Evolutionary conservation across 2,797 vertebrate species (phyloP), one percentile per base, ranked within the genome.

Genomic region (Octomys mimax): DNA sequence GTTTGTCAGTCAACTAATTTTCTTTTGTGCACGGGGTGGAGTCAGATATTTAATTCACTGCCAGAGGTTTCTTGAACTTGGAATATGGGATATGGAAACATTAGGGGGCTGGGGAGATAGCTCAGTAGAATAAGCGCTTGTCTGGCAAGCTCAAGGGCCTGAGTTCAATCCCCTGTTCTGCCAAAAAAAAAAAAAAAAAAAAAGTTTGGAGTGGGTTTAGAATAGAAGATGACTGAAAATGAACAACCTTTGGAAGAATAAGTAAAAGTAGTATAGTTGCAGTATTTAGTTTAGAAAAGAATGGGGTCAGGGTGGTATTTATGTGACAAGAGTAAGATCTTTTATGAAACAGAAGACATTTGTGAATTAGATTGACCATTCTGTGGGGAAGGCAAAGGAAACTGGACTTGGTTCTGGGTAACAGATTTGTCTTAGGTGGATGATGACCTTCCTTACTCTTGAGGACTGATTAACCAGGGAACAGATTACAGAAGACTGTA

Each of bases 171-270:
- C 42, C 42, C 42, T 5, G 42, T 42, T 42, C 42, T 42, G 42
- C 42, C 4, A 42, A 42, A 42, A 42, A 42, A 42, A 42, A 42
- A 42, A 42, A 42, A 42, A 42, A 42, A 42, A 42, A 42, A 42
- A 42, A 42, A 42, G 42, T 42, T 42, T 94, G 49, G 49, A 87
- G 70, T 92, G 6, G 9, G 0, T 75, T 94, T n/a, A 83, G 71
- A 31, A 92, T 68, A 92, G 59, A 70, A 94, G 46, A 78, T 82
- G 42, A 95, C 24, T 57, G 21, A 86, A 96, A 62, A 6, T 11
- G 26, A 97, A 71, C 42, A 83, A 89, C 77, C 28, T 77, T 90
- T 36, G 18, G 31, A 73, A 88, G 93, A 96, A 16, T 52, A 54
- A 84, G 11, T 91, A 28, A 42, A 87, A 93, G 42, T 80, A 22